Conservation (phyloP, 1,140 invertebrate species). For the Achatina immaculata region DNA sequence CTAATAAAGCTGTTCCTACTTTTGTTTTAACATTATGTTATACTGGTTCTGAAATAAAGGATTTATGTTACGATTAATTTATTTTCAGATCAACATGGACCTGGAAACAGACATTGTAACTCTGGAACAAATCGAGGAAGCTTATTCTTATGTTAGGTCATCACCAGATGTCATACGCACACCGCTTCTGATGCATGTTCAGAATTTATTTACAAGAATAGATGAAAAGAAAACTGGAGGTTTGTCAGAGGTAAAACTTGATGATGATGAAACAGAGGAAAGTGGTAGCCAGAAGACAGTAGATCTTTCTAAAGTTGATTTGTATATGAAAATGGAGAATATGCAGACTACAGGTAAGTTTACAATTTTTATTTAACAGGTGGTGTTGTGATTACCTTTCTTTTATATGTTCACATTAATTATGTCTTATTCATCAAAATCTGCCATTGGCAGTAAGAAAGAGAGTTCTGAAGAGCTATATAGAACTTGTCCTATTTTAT, state of each 20-base stretch:
- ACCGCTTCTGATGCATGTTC: slow-evolving; percentile 16
- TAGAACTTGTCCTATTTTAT: too few relatives aligned
- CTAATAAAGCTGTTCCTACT: too few relatives aligned
- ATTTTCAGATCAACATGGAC: slow-evolving; percentile 30
- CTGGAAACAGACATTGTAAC: slow-evolving; percentile 22
- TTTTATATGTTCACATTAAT: too few relatives aligned
- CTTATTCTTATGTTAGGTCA: slow-evolving; percentile 7
- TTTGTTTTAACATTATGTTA: too few relatives aligned
- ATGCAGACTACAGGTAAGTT: slow-evolving; percentile 63
- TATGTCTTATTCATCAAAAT: too few relatives aligned
- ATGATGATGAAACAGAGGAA: background rate
- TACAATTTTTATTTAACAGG: too few relatives aligned
- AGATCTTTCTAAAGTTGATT: slow-evolving; percentile 37
- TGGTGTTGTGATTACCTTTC: too few relatives aligned
- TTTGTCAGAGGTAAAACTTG: background rate
- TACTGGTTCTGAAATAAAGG: too few relatives aligned
- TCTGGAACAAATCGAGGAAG: slow-evolving; percentile 17
- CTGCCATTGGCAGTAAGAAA: too few relatives aligned
- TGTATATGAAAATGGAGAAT: slow-evolving; percentile 64
- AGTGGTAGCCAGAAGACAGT: too few relatives aligned
- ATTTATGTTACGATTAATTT: background rate
- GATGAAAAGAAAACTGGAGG: background rate
- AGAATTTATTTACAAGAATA: slow-evolving; percentile 17
- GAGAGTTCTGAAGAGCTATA: too few relatives aligned
- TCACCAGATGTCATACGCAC: slow-evolving; percentile 16